Conservation (phyloP, 2,888 invertebrate species). For the Drosophila quinaria region DNA sequence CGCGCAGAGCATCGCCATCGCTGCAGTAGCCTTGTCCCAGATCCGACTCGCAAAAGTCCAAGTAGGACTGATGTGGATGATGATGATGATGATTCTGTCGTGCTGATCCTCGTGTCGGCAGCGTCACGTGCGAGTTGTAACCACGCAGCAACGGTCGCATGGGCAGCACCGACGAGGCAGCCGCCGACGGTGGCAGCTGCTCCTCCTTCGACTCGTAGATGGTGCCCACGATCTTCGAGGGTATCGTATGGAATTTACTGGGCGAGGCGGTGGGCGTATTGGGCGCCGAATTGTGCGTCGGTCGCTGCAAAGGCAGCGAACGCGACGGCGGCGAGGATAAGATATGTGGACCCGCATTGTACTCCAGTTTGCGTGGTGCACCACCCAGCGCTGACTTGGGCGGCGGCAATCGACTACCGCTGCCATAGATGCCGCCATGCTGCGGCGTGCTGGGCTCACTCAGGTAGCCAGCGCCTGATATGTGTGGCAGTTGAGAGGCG, state of each 20-base stretch:
- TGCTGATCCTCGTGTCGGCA: conserved; percentile 89
- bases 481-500: conserved; percentile 24
- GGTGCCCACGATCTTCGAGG: conserved; percentile 84
- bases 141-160: conserved; percentile 95
- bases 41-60: conserved; percentile 90
- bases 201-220: conserved; percentile 85
- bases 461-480: conserved; percentile 54
- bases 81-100: conserved; percentile 75
- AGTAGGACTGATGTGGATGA: conserved; percentile 72
- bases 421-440: conserved; percentile 60
- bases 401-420: conserved; percentile 73
- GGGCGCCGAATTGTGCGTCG: conserved; percentile 69
- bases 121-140: conserved; percentile 91
- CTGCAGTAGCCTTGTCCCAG: conserved; percentile 94
- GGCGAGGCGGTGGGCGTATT: conserved; percentile 71
- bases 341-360: conserved; percentile 79
- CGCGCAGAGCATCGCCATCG: conserved; percentile 94
- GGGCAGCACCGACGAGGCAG: conserved; percentile 87
- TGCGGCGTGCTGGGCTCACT: conserved; percentile 75
- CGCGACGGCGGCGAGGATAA: conserved; percentile 84
- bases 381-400: conserved; percentile 64
- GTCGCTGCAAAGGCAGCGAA: conserved; percentile 63
- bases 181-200: conserved; percentile 44
- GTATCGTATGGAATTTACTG: conserved; percentile 86
- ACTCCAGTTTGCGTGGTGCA: conserved; percentile 89